These are phyloP conservation scores for Sarcophaga rosellei DNA, from an alignment of 2,888 invertebrate genomes.

Conservation along the genomic window DNA sequence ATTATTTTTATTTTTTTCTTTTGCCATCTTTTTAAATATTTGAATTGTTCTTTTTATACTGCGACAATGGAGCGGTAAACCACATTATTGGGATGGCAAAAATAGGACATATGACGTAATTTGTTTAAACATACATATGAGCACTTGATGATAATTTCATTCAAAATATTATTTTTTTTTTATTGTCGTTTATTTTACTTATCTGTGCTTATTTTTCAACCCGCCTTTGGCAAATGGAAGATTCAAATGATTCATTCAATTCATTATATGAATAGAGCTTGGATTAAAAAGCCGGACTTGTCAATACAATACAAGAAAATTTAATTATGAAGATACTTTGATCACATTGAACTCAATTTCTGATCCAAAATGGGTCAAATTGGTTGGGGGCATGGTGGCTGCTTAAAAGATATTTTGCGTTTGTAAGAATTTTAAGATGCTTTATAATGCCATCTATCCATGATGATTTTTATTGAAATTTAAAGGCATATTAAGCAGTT, in stretches of 20 bases:
- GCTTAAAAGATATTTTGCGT: no score
- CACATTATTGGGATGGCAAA: neutral
- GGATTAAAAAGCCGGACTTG: no score
- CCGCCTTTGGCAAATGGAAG: neutral
- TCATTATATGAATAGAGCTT: no score
- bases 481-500: no score
- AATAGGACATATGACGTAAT: neutral
- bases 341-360: no score
- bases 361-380: no score
- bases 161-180: neutral
- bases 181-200: neutral
- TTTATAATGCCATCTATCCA: no score
- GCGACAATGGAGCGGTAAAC: neutral
- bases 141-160: neutral
- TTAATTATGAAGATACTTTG: no score
- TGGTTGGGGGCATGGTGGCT: no score
- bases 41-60: neutral
- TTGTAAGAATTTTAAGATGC: no score
- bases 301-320: no score
- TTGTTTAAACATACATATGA: neutral
- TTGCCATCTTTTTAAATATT: neutral
- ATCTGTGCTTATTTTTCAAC: neutral
- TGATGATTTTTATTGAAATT: no score
- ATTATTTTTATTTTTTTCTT: neutral
- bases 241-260: neutral